phyloP scores from a whole-genome alignment of 2,888 invertebrate genomes.

The Oscheius onirici region DNA sequence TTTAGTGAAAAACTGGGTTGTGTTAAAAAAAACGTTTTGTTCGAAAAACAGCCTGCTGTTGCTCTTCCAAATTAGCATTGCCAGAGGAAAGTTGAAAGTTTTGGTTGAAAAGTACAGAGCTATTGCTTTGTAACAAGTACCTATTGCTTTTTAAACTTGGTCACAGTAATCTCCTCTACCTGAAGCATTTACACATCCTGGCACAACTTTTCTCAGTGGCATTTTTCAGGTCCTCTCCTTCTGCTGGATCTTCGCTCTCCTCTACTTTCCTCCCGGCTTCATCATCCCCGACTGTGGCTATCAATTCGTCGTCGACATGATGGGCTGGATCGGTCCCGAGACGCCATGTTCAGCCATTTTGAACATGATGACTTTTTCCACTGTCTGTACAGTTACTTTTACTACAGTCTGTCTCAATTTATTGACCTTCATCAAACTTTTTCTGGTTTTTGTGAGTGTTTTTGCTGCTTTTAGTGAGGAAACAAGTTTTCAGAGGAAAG shows the following conservation, averaged over 20 bases:
- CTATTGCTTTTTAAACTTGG: no score
- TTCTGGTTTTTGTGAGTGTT: constrained; percentile 8
- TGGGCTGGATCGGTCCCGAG: constrained; percentile 35
- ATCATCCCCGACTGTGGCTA: constrained; percentile 33
- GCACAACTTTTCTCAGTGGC: neutral
- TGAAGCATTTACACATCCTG: no score
- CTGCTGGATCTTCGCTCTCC: neutral
- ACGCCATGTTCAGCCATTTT: constrained; percentile 32
- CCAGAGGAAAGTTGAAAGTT: no score
- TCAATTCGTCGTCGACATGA: constrained; percentile 29
- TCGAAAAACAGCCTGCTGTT: no score
- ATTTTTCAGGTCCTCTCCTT: neutral
- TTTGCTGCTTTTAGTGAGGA: neutral
- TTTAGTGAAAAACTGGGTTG: no score
- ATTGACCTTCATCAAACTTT: constrained; percentile 34
- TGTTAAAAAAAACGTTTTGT: no score
- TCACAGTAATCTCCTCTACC: no score
- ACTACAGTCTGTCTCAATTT: constrained; percentile 39
- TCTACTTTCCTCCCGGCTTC: neutral
- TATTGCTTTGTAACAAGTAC: no score
- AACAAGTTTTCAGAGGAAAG: neutral
- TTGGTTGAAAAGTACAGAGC: no score
- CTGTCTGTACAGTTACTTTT: constrained; percentile 31
- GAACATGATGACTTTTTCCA: constrained; percentile 34
- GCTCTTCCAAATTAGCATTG: no score